Evolutionary conservation across 1,140 invertebrate species (phyloP).

Genomic region (Apis laboriosa): DNA sequence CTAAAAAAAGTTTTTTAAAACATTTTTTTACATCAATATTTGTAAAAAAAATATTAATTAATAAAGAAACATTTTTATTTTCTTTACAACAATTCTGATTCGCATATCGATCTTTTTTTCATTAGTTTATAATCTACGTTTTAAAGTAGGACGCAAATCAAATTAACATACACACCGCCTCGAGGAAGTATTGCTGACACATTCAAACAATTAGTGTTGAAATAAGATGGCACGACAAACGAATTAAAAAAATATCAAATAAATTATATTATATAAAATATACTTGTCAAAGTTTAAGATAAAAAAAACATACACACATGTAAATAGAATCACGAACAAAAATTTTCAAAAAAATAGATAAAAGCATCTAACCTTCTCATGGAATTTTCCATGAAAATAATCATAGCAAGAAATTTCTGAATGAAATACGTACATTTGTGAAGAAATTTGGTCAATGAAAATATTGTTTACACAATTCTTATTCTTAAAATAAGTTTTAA

Average conservation of each 20-base stretch:
- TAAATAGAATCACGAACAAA: constrained; percentile 30
- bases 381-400: background rate
- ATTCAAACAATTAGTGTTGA: background rate
- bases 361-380: constrained; percentile 16
- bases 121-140: constrained; percentile 9
- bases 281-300: background rate
- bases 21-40: background rate
- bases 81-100: background rate
- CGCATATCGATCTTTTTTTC: background rate
- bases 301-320: too few relatives aligned
- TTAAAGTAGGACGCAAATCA: constrained; percentile 24
- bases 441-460: background rate
- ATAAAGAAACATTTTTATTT: background rate
- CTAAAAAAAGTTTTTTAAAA: background rate
- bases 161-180: constrained; percentile 26
- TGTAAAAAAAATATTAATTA: too few relatives aligned
- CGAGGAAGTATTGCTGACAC: constrained; percentile 4
- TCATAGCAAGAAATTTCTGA: constrained; percentile 12
- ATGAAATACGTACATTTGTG: constrained; percentile 34
- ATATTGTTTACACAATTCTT: constrained; percentile 27
- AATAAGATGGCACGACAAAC: background rate
- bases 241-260: background rate
- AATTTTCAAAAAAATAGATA: background rate
- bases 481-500: constrained; percentile 35
- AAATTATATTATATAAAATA: background rate